Percentiles rank a stretch among this genome's conserved stretches.
Conservation (phyloP, 2,113 vertebrate species). For the Plecturocebus donacophilus region DNA sequence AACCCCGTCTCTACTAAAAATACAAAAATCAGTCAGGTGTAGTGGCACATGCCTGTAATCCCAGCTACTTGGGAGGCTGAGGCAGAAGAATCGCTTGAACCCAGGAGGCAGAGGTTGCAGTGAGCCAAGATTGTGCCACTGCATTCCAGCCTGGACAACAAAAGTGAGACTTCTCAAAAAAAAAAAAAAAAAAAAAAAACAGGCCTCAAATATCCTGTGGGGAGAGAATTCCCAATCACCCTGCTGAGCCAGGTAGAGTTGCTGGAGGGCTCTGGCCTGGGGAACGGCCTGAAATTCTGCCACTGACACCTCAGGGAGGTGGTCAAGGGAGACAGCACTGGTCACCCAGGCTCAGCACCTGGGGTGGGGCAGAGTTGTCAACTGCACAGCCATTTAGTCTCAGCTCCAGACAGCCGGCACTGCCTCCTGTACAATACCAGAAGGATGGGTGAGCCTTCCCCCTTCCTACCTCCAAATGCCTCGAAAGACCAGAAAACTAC, state of each 20-base stretch:
- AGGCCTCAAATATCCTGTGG: background rate
- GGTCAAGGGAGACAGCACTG: background rate
- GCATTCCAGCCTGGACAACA: no score
- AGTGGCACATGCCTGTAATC: no score
- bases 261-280: background rate
- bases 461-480: background rate
- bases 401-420: background rate
- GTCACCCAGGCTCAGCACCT: background rate
- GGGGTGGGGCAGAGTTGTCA: background rate
- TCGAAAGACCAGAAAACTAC: conserved; percentile 1
- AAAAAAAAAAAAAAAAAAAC: background rate
- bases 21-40: no score
- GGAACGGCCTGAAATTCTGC: background rate
- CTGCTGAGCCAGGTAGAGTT: background rate
- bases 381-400: background rate
- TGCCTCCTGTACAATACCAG: background rate
- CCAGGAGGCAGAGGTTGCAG: no score
- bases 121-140: no score
- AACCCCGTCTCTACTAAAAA: no score
- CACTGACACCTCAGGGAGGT: background rate
- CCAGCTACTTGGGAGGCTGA: no score
- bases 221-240: background rate
- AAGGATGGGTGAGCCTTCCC: background rate
- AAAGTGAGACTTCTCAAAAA: no score
- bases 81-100: no score